These are phyloP conservation scores for Actinopyga echinites DNA, from an alignment of 53 echinoderm and acorn worm genomes.

Conservation along the genomic window DNA sequence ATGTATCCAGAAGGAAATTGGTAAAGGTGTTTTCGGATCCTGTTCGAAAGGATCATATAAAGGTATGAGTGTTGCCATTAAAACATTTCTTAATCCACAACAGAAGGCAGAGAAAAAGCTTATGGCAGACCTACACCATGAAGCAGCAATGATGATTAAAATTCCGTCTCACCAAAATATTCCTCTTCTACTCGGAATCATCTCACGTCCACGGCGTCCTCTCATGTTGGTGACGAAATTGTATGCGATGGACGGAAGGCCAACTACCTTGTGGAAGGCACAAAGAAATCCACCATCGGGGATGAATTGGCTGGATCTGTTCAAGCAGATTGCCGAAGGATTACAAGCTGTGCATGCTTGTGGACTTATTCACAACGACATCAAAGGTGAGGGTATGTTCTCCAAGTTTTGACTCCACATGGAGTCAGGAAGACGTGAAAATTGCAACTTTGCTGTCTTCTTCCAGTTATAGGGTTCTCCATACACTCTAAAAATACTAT, in stretches of 20 bases:
- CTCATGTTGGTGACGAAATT: slow-evolving; percentile 13
- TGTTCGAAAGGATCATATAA: slow-evolving; percentile 8
- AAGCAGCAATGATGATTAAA: slow-evolving; percentile 11
- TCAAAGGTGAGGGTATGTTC: slow-evolving; percentile 2
- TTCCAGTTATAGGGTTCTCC: no score
- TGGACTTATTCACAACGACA: background rate
- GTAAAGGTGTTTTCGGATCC: background rate
- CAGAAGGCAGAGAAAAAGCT: slow-evolving; percentile 10
- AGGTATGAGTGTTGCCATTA: slow-evolving; percentile 6
- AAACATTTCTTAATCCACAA: slow-evolving; percentile 14
- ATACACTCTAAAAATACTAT: no score
- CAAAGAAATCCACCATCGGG: background rate
- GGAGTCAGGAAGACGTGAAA: no score
- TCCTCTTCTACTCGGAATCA: slow-evolving; percentile 15
- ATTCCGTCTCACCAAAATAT: slow-evolving; percentile 15
- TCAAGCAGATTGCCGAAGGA: slow-evolving; percentile 4
- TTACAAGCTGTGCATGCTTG: slow-evolving; percentile 12
- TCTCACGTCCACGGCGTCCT: slow-evolving; percentile 1
- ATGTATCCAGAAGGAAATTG: background rate
- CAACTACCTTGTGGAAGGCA: background rate
- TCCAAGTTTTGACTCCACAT: background rate
- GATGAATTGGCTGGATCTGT: slow-evolving; percentile 13
- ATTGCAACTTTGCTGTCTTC: no score
- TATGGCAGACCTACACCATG: slow-evolving; percentile 5
- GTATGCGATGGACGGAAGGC: background rate